Conservation (phyloP, 1,140 invertebrate species). For the Cylas formicarius region DNA sequence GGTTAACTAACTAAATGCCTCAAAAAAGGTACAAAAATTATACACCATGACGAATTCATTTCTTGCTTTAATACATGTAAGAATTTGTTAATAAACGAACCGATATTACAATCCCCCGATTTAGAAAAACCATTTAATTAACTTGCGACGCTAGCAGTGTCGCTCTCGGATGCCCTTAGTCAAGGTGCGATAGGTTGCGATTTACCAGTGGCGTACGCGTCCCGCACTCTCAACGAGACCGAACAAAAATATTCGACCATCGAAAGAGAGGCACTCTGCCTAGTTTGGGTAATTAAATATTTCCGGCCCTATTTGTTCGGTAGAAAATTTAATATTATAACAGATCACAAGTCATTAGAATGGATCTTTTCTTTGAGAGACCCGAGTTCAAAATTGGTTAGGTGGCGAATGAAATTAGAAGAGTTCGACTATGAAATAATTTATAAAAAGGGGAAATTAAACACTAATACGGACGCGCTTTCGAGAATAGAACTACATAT, state of each 20-base stretch:
- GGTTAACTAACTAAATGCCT: constrained; percentile 20
- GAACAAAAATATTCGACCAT: constrained; percentile 22
- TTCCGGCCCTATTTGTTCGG: constrained; percentile 12
- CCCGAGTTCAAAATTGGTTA: constrained; percentile 6
- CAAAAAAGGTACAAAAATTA: no score
- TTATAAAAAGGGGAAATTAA: constrained; percentile 12
- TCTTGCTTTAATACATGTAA: constrained; percentile 38
- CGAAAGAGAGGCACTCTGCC: constrained; percentile 2
- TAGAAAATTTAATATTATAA: constrained; percentile 12
- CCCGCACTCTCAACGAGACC: constrained; percentile 24
- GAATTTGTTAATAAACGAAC: constrained; percentile 36
- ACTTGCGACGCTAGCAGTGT: constrained; percentile 38
- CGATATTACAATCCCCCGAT: constrained; percentile 37
- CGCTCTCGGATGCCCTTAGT: constrained; percentile 30
- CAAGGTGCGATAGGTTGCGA: constrained; percentile 26
- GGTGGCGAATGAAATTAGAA: constrained; percentile 16
- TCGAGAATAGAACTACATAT: constrained; percentile 12
- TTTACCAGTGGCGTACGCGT: constrained; percentile 26
- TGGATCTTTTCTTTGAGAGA: constrained; percentile 14
- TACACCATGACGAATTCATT: constrained; percentile 2
- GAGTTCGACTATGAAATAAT: constrained; percentile 13
- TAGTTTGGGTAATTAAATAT: constrained; percentile 11
- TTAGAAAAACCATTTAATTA: constrained; percentile 34
- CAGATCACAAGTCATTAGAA: constrained; percentile 3
- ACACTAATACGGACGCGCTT: constrained; percentile 14